Base-by-base conservation (phyloP, 2,888 invertebrate genomes). In the Creontiades dilutus region DNA sequence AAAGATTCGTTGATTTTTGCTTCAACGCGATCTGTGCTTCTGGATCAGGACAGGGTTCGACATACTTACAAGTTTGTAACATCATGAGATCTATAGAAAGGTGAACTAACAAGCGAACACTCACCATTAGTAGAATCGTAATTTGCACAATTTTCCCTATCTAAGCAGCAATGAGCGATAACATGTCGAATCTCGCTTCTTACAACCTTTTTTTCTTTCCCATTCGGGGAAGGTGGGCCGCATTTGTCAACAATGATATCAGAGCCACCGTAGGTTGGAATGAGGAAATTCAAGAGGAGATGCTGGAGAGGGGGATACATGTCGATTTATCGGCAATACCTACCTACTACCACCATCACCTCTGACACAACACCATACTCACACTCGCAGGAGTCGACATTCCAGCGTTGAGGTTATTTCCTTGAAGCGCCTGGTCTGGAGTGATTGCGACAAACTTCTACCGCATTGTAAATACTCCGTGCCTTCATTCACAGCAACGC, bases 291-390 rank as follows among this genome's bases (percentile, higher is more conserved):
- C 68, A 19, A 14, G 52, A 37, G 3, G 37, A 37, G 37, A 7
- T 23, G 68, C 23, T 11, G 68, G 9, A 23, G 11, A 19, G 23
- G 68, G 68, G 68, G 68, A 68, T 23, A 68, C 68, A 68, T 23
- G 68, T 68, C 68, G 68, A 68, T 68, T 68, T 68, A 68, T 68
- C 23, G 68, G 68, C n/a, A 13, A 68, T 68, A 23, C 68, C 57
- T 57, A 16, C 57, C 57, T 9, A 16, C 16, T n/a, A 5, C 19
- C 68, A 68, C 68, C 13, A 12, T 13, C 23, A 5, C 68, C 11
- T 23, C 4, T 23, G 68, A 2, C 68, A 23, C 23, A 68, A 68
- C 68, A 68, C 68, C 23, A 27, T 68, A 68, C n/a, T 23, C 23
- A 19, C 68, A 19, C 68, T 9, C 68, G 68, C 23, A 23, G 13